A percentile compares a stretch with the other conserved stretches of the same genome.
phyloP scores from a whole-genome alignment of 1,140 invertebrate species.

The Heliconius nattereri region DNA sequence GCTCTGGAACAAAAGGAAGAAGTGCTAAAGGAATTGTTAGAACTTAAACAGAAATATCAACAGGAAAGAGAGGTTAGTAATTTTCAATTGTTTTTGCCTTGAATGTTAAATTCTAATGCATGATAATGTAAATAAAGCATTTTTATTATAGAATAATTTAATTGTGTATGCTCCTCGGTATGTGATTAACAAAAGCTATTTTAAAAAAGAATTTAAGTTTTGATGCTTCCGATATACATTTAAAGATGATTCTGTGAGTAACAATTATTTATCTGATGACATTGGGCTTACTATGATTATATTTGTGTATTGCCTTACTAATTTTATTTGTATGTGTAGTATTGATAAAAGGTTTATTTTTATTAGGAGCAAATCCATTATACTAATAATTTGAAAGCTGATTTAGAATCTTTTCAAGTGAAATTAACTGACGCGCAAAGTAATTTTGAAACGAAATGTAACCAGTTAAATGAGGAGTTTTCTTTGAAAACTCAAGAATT shows the following conservation, averaged over 20 bases:
- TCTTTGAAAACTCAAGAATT: conserved; percentile 50
- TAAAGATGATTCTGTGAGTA: neutral
- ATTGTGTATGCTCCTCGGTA: neutral
- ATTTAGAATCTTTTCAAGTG: conserved; percentile 56
- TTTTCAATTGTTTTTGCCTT: conserved; percentile 1
- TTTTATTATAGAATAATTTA: neutral
- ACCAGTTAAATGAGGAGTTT: conserved; percentile 50
- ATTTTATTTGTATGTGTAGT: neutral
- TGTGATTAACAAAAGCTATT: conserved; percentile 3
- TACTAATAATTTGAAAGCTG: conserved; percentile 54
- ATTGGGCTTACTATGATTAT: neutral
- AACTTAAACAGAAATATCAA: conserved; percentile 59
- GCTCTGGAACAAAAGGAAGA: conserved; percentile 66
- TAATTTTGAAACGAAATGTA: conserved; percentile 46
- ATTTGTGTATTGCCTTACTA: neutral
- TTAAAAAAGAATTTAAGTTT: neutral
- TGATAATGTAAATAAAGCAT: neutral
- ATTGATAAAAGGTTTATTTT: conserved; percentile 30
- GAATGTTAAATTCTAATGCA: neutral
- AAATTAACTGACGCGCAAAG: conserved; percentile 53
- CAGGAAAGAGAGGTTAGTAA: conserved; percentile 72
- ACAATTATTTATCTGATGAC: neutral
- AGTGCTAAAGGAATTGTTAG: conserved; percentile 59
- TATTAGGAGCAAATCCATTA: conserved; percentile 56
- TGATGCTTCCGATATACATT: neutral